phyloP scores from a whole-genome alignment of 2,888 invertebrate genomes.

The Synanthedon formicaeformis region DNA sequence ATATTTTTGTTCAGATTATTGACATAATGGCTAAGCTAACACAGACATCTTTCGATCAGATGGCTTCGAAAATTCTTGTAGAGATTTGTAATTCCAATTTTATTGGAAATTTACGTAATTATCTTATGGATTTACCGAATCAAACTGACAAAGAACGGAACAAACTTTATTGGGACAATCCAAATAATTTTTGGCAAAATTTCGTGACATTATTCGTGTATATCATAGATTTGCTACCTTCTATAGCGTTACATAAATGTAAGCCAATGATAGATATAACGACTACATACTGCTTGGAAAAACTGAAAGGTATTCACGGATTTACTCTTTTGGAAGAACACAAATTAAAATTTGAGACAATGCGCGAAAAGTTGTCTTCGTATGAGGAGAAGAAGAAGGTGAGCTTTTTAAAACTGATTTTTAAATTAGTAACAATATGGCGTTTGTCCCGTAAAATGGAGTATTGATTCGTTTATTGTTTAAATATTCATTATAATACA shows the following conservation, averaged over 20 bases:
- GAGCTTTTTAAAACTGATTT: too few relatives aligned
- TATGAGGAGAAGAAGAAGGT: slow-evolving; percentile 25
- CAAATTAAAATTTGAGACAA: slow-evolving; percentile 18
- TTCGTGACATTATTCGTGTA: slow-evolving; percentile 38
- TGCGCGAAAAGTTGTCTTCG: slow-evolving; percentile 24
- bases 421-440: too few relatives aligned
- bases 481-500: too few relatives aligned
- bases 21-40: slow-evolving; percentile 45
- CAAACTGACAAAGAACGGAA: slow-evolving; percentile 15
- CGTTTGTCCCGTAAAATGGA: too few relatives aligned
- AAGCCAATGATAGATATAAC: slow-evolving; percentile 38
- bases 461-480: too few relatives aligned
- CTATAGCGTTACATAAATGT: slow-evolving; percentile 36
- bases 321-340: slow-evolving; percentile 26
- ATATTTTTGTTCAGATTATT: slow-evolving; percentile 43
- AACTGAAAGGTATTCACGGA: slow-evolving; percentile 23
- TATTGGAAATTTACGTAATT: slow-evolving; percentile 29
- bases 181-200: slow-evolving; percentile 40
- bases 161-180: slow-evolving; percentile 39
- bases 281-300: slow-evolving; percentile 32
- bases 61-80: slow-evolving; percentile 35
- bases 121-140: slow-evolving; percentile 44
- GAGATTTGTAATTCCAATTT: slow-evolving; percentile 44
- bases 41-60: slow-evolving; percentile 34
- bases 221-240: slow-evolving; percentile 40